Conservation (phyloP, 2,113 vertebrate species). For the Willisornis vidua region DNA sequence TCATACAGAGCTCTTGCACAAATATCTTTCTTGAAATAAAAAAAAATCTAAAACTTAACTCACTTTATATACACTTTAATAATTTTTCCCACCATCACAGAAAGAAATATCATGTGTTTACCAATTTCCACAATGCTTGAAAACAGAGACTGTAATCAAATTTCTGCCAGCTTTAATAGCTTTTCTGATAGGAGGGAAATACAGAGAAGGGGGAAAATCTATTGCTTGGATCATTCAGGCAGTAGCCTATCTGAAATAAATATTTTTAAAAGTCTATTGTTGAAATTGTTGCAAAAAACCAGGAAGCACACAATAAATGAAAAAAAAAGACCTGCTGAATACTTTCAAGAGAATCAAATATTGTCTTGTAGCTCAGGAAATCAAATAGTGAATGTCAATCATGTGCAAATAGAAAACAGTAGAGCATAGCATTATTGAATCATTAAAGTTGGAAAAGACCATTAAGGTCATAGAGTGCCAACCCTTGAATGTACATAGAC, state of each 20-base stretch:
- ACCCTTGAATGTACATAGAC: not conserved
- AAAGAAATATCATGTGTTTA: not conserved
- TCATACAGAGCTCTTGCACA: rapidly evolving
- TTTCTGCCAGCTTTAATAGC: not conserved
- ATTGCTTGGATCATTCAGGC: not conserved
- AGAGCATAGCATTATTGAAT: not conserved
- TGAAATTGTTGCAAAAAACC: not conserved
- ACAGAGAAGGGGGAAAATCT: not conserved
- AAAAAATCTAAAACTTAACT: not conserved
- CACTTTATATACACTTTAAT: not conserved
- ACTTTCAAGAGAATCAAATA: not conserved
- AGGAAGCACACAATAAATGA: not conserved
- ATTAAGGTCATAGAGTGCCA: not conserved
- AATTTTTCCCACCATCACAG: not conserved
- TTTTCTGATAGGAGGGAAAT: not conserved
- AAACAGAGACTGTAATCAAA: not conserved
- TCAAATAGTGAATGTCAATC: not conserved
- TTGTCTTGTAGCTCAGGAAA: not conserved
- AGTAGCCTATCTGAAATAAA: not conserved
- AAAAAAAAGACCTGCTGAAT: not conserved
- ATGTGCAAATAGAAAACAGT: not conserved
- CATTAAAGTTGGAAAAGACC: not conserved
- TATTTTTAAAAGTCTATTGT: not conserved
- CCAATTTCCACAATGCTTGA: not conserved
- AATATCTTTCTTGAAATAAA: not conserved